These are phyloP conservation scores for Drepana falcataria DNA, from an alignment of 2,888 invertebrate species.

Conservation along the genomic window DNA sequence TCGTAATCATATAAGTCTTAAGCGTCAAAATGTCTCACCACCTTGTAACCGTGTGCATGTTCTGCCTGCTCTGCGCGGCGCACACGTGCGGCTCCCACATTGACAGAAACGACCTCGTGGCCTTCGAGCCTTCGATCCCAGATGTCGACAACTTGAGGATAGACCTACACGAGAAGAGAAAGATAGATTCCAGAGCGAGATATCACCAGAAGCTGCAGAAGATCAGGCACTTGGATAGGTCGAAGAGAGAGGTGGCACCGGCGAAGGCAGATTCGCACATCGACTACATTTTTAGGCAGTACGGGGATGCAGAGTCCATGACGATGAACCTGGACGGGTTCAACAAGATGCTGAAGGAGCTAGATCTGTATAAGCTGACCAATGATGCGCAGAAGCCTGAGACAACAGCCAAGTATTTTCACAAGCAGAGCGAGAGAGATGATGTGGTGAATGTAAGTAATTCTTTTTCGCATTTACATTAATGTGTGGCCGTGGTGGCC, in stretches of 20 bases:
- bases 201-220: slow-evolving; percentile 53
- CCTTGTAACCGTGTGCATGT: slow-evolving; percentile 89
- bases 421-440: slow-evolving; percentile 38
- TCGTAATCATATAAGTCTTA: slow-evolving; percentile 6
- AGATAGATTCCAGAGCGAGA: slow-evolving; percentile 17
- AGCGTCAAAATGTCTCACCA: slow-evolving; percentile 64
- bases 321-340: slow-evolving; percentile 84
- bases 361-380: slow-evolving; percentile 77
- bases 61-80: slow-evolving; percentile 88
- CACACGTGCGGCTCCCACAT: slow-evolving; percentile 88
- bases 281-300: slow-evolving; percentile 82
- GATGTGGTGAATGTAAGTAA: slow-evolving; percentile 69
- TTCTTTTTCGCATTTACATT: neutral
- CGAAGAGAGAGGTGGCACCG: slow-evolving; percentile 41
- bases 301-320: slow-evolving; percentile 81
- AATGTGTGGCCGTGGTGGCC: no score
- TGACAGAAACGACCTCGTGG: slow-evolving; percentile 41
- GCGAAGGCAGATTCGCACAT: slow-evolving; percentile 77
- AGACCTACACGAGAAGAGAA: slow-evolving; percentile 41
- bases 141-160: slow-evolving; percentile 29
- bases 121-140: slow-evolving; percentile 16
- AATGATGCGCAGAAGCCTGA: slow-evolving; percentile 53
- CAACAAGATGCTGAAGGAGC: slow-evolving; percentile 80
- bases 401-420: slow-evolving; percentile 35
- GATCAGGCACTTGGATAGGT: slow-evolving; percentile 32